These are phyloP conservation scores for Coenobita brevimanus DNA, from an alignment of 1,140 invertebrate species.

Conservation along the genomic window DNA sequence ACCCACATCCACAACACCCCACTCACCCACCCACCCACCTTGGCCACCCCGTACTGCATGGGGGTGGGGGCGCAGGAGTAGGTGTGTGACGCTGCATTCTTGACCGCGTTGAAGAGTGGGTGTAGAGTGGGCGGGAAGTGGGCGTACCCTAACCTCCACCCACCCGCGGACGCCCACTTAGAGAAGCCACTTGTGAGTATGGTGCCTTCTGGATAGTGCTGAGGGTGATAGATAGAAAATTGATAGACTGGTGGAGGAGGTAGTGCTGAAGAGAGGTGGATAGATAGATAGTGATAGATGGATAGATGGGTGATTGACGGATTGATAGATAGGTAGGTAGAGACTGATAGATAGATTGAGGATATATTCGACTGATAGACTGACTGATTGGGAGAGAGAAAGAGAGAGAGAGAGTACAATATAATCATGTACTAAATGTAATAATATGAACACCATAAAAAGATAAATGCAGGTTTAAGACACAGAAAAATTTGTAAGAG, in stretches of 20 bases:
- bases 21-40: too few relatives aligned
- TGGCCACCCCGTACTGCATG: constrained; percentile 64
- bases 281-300: too few relatives aligned
- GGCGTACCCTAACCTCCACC: constrained; percentile 68
- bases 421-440: neutral
- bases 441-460: neutral
- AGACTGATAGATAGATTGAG: neutral
- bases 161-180: constrained; percentile 68
- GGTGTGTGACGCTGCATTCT: constrained; percentile 61
- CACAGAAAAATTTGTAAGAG: neutral
- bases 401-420: neutral
- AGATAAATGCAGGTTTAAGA: neutral
- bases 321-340: too few relatives aligned
- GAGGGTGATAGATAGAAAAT: neutral
- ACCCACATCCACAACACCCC: too few relatives aligned
- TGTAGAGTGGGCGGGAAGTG: constrained; percentile 47
- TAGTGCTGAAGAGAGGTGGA: neutral
- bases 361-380: too few relatives aligned
- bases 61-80: constrained; percentile 67
- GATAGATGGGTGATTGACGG: too few relatives aligned
- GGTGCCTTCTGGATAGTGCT: constrained; percentile 67
- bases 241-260: neutral
- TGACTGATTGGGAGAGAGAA: neutral
- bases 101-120: constrained; percentile 43
- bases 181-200: constrained; percentile 65